A percentile compares a stretch with the other conserved stretches of the same genome.
phyloP scores from a whole-genome alignment of 1,140 invertebrate species.

The Pseudoatta argentina region DNA sequence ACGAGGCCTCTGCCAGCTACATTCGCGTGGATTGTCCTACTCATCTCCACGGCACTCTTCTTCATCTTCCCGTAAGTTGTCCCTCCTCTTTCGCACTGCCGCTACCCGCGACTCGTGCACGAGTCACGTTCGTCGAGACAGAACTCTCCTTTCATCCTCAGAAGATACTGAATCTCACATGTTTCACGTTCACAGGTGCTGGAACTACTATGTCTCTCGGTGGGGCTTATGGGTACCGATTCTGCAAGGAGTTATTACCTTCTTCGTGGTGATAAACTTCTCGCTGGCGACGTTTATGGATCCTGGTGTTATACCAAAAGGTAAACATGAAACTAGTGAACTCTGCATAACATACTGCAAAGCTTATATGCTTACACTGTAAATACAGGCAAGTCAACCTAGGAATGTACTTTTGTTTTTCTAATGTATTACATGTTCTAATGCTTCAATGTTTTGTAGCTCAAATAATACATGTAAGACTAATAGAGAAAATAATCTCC shows the following conservation, averaged over 20 bases:
- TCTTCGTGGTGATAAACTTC: conserved; percentile 99
- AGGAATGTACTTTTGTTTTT: no score
- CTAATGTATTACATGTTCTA: no score
- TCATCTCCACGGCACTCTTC: conserved; percentile 96
- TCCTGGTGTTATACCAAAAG: conserved; percentile 99
- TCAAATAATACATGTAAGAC: no score
- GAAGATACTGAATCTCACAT: background rate
- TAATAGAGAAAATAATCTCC: no score
- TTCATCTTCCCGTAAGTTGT: conserved; percentile 98
- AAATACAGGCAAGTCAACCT: no score
- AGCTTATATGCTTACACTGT: no score
- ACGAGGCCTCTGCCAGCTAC: conserved; percentile 98
- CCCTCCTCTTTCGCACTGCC: background rate
- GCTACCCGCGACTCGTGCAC: background rate
- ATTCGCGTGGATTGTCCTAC: conserved; percentile 97
- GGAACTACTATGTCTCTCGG: conserved; percentile 91
- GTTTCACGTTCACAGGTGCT: conserved; percentile 88
- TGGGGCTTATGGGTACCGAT: conserved; percentile 95
- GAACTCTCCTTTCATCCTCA: background rate
- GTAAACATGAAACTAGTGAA: conserved; percentile 86
- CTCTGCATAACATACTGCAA: no score
- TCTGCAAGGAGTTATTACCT: conserved; percentile 96
- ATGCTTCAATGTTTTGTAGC: no score
- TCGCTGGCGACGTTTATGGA: conserved; percentile 99
- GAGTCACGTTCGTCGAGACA: background rate